Conservation (phyloP, 2,113 vertebrate genomes). For the Pipra filicauda region DNA sequence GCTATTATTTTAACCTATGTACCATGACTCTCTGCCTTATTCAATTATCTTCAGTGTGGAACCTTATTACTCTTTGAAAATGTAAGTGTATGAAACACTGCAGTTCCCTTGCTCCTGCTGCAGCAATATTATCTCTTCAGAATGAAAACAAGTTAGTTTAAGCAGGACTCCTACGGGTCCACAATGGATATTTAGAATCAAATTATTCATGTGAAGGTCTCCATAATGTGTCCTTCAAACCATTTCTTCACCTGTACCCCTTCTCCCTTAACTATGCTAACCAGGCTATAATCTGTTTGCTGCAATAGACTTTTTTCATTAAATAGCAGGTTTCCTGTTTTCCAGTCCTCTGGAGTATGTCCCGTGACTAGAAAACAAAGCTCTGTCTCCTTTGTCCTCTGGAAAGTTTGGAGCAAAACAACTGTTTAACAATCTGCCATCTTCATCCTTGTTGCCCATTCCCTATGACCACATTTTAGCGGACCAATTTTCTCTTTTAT, state of each 20-base stretch:
- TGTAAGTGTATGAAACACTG: neutral
- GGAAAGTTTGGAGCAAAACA: conserved; percentile 48
- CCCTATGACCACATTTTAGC: conserved; percentile 64
- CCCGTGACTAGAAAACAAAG: conserved; percentile 2
- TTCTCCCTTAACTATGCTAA: neutral
- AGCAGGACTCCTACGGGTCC: neutral
- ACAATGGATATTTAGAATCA: conserved; percentile 11
- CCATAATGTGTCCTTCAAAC: conserved; percentile 1
- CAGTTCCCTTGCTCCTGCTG: neutral
- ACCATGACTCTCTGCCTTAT: conserved; percentile 16
- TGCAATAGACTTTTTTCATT: neutral
- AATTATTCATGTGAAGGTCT: neutral
- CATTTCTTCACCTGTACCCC: neutral
- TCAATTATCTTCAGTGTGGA: conserved; percentile 48
- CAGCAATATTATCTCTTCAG: neutral
- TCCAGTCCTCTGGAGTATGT: neutral
- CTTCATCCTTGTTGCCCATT: conserved; percentile 27
- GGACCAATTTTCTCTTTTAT: conserved; percentile 73
- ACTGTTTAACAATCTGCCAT: conserved; percentile 54
- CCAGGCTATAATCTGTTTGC: neutral
- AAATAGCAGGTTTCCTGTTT: neutral
- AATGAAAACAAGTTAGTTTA: neutral
- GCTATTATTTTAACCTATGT: conserved; percentile 48
- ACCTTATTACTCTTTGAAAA: conserved; percentile 46
- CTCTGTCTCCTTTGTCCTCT: conserved; percentile 38